Conservation (phyloP, 2,113 vertebrate species). For the Euleptes europaea region DNA sequence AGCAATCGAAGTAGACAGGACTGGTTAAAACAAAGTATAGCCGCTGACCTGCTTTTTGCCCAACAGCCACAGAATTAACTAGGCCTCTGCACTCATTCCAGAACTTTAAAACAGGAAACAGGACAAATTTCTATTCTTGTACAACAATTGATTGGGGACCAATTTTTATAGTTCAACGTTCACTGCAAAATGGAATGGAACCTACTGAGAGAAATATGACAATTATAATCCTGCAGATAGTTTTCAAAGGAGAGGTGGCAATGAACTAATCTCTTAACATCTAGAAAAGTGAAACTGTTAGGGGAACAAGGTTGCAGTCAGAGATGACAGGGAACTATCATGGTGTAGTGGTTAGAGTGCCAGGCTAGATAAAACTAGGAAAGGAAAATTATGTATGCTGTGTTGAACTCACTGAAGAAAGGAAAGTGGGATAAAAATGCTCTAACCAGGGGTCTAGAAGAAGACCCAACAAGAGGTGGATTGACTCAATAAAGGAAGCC, state of each 20-base stretch:
- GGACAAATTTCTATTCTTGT: conserved; percentile 23
- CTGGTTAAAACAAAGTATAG: not conserved
- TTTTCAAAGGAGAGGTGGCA: not conserved
- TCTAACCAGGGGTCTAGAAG: no score
- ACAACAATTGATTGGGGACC: conserved; percentile 24
- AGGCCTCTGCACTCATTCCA: no score
- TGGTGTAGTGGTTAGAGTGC: no score
- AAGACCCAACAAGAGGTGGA: no score
- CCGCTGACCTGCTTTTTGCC: not conserved
- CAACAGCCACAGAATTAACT: not conserved
- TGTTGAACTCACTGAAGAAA: no score
- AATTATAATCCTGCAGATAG: not conserved
- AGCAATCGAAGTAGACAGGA: not conserved
- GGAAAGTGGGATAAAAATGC: no score
- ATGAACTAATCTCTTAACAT: not conserved
- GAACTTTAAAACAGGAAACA: not conserved
- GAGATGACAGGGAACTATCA: no score
- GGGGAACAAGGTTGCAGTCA: not conserved
- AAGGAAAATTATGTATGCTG: no score
- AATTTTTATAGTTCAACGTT: conserved; percentile 64
- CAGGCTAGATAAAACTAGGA: no score
- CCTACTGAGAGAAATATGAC: not conserved
- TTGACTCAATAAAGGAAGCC: no score
- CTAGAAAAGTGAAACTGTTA: not conserved
- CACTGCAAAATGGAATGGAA: conserved; percentile 27